Conservation (phyloP, 2,888 invertebrate genomes). For the Orthosia cruda region DNA sequence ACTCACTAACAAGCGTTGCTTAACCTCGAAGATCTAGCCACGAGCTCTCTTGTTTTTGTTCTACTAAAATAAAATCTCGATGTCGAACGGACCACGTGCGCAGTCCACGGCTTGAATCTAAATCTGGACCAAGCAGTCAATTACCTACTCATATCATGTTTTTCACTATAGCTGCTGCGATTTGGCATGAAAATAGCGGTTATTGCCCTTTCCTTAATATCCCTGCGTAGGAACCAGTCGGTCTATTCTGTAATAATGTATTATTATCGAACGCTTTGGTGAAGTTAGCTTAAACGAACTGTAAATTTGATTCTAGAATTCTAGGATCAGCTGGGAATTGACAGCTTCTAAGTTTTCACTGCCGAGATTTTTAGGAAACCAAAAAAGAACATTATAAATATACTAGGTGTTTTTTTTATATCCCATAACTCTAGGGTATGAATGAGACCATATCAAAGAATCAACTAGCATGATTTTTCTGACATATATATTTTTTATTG, state of each 20-base stretch:
- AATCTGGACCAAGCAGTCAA: conserved; percentile 41
- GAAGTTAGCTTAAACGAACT: background rate
- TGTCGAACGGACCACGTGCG: conserved; percentile 49
- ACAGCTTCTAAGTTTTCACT: too few relatives aligned
- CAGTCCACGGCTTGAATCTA: conserved; percentile 48
- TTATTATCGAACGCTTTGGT: background rate
- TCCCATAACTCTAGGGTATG: too few relatives aligned
- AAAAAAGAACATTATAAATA: too few relatives aligned
- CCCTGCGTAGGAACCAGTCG: background rate
- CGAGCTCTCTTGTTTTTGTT: conserved; percentile 38
- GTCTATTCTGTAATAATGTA: background rate
- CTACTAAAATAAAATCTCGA: conserved; percentile 50
- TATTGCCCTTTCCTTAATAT: conserved; percentile 4
- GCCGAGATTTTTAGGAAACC: too few relatives aligned
- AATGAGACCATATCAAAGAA: too few relatives aligned
- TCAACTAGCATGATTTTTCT: too few relatives aligned
- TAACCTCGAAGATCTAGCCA: too few relatives aligned
- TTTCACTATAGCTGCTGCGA: conserved; percentile 17
- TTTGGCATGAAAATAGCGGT: background rate
- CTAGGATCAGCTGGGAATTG: too few relatives aligned
- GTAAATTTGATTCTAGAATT: too few relatives aligned
- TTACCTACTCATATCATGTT: conserved; percentile 47
- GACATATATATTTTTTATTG: too few relatives aligned
- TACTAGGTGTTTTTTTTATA: too few relatives aligned
- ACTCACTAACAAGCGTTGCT: too few relatives aligned